Evolutionary conservation across 2,888 invertebrate species (phyloP).

Genomic region (Andrena haemorrhoa): DNA sequence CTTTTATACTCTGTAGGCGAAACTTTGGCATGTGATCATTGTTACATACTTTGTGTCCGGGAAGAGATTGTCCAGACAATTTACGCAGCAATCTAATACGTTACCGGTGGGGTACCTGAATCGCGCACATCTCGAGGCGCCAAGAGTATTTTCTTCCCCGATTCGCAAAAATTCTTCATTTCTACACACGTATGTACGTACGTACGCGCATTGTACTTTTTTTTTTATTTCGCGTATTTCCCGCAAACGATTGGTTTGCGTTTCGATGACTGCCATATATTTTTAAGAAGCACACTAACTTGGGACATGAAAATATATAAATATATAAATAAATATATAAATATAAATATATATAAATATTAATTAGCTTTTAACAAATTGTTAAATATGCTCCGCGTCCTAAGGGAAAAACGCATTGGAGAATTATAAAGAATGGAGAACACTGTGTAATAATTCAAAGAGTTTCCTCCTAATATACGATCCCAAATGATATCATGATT

Average conservation of each 20-base stretch:
- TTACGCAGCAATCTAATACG: slow-evolving; percentile 19
- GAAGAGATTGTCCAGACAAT: slow-evolving; percentile 1
- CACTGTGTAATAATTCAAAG: slow-evolving; percentile 75
- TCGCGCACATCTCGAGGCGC: not conserved
- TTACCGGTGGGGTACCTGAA: not conserved
- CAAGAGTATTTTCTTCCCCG: not conserved
- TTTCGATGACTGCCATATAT: slow-evolving; percentile 82
- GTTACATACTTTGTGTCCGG: slow-evolving; percentile 9
- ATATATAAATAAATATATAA: slow-evolving; percentile 70
- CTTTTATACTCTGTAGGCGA: slow-evolving; percentile 35
- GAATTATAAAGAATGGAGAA: slow-evolving; percentile 69
- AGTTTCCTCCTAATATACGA: slow-evolving; percentile 75
- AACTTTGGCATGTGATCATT: slow-evolving; percentile 8
- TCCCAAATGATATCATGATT: slow-evolving; percentile 70
- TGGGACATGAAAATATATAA: slow-evolving; percentile 79
- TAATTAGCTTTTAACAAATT: slow-evolving; percentile 82
- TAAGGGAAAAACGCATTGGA: slow-evolving; percentile 75
- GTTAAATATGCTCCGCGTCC: slow-evolving; percentile 79
- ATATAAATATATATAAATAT: slow-evolving; percentile 60
- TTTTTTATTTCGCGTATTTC: slow-evolving; percentile 54
- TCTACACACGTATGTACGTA: not conserved
- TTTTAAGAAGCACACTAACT: slow-evolving; percentile 82
- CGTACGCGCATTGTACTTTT: not conserved
- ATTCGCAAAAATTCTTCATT: slow-evolving; percentile 13
- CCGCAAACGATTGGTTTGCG: slow-evolving; percentile 76